Evolutionary conservation across 1,140 invertebrate genomes (phyloP).

Genomic region (Cotesia glomerata): DNA sequence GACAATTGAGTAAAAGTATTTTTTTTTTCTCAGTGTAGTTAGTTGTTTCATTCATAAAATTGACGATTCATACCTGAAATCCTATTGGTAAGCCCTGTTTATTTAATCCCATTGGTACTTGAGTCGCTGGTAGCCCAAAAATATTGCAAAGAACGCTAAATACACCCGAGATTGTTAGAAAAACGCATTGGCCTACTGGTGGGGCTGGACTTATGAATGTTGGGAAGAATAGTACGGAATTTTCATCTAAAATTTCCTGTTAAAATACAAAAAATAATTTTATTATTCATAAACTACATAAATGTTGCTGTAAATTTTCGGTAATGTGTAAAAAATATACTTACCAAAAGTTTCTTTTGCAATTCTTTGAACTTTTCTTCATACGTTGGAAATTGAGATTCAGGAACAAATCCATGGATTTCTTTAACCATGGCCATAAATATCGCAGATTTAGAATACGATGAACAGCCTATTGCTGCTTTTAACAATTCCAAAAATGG

Average conservation of each 20-base stretch:
- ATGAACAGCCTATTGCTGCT: constrained; percentile 52
- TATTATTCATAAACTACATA: background rate
- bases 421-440: constrained; percentile 52
- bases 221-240: constrained; percentile 80
- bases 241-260: constrained; percentile 66
- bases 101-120: constrained; percentile 74
- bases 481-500: constrained; percentile 58
- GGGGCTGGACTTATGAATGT: constrained; percentile 71
- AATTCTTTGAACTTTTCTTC: constrained; percentile 43
- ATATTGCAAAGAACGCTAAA: constrained; percentile 80
- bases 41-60: too few species aligned
- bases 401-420: constrained; percentile 56
- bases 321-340: too few species aligned
- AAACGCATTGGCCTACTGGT: constrained; percentile 68
- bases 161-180: constrained; percentile 66
- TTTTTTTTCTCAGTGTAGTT: too few species aligned
- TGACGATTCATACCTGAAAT: constrained; percentile 66
- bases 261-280: constrained; percentile 23
- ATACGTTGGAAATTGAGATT: constrained; percentile 45
- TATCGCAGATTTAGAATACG: constrained; percentile 55
- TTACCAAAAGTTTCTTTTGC: constrained; percentile 52
- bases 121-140: constrained; percentile 76
- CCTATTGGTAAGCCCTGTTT: constrained; percentile 73
- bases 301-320: too few species aligned
- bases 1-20: too few species aligned